Base-by-base conservation (phyloP, 1,140 invertebrate genomes). In the Grapholita molesta region DNA sequence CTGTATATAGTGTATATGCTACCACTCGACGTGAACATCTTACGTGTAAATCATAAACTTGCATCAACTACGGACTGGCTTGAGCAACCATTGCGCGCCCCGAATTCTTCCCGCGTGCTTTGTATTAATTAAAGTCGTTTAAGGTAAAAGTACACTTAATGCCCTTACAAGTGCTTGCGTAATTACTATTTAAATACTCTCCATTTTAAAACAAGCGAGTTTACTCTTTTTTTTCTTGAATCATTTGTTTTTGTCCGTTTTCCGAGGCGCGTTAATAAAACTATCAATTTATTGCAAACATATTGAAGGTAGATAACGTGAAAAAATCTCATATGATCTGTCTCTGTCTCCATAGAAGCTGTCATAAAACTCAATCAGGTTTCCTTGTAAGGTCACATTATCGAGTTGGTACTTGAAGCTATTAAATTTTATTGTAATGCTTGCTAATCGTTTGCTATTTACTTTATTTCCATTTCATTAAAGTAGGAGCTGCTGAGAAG, bases 391-490 rank as follows among this genome's bases (percentile, higher is more conserved):
- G 25, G 55, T 48, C 42, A 48, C 32, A 61, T 28, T 6, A 28
- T n/a, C 11, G 42, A 48, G 42, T 18, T 48, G 18, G 28, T 28
- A 30, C 25, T 28, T 61, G 55, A 48, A 32, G 55, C 55, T 61
- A 61, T 61, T 61, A 61, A 61, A 28, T 61, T 61, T 61, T 61
- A 61, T 61, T 61, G 55, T 28, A 32, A 61, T 61, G 28, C 25
- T 61, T 30, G 55, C 55, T 61, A 61, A 61, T 61, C 25, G 24
- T 61, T 15, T 25, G 24, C 55, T 28, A 28, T 25, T 61, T 61
- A 61, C 32, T 61, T 61, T 30, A 61, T 61, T 61, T 61, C 55
- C 55, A 61, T 61, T 61, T n/a, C 24, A 61, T 61, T 28, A 48
- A 5, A 28, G 55, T 15, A 18, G 15, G 18, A 21, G 42, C 18